phyloP scores from a whole-genome alignment of 2,113 vertebrate genomes.

The Donacobius atricapilla region DNA sequence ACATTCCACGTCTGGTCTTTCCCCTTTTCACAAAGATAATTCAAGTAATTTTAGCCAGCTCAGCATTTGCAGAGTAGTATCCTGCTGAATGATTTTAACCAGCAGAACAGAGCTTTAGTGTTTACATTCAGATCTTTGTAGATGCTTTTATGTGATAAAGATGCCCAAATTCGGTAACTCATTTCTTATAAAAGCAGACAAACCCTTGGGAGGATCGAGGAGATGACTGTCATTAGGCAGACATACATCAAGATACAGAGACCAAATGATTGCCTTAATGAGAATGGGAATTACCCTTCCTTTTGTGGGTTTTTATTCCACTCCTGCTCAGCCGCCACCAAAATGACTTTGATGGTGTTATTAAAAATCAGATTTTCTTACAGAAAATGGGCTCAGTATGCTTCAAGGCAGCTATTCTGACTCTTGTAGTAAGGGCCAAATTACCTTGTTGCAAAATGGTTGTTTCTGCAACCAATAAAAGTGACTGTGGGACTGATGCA shows the following conservation, averaged over 20 bases:
- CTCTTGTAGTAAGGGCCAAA: conserved; percentile 15
- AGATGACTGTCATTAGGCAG: background rate
- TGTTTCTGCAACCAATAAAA: conserved; percentile 11
- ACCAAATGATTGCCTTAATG: background rate
- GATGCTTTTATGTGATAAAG: background rate
- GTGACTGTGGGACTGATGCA: background rate
- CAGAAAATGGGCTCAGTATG: background rate
- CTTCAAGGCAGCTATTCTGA: background rate
- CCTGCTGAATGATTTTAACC: background rate
- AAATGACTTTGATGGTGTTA: background rate
- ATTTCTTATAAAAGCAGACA: background rate
- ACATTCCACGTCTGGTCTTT: background rate
- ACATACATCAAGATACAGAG: background rate
- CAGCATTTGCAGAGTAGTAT: background rate
- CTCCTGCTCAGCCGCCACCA: background rate
- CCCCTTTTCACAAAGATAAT: background rate
- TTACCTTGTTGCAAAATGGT: background rate
- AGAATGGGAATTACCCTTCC: background rate
- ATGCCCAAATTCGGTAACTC: background rate
- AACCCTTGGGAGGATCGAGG: background rate
- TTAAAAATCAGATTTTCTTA: background rate
- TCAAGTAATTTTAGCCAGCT: background rate
- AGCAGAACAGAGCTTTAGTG: background rate
- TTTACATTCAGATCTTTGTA: background rate
- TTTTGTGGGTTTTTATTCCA: background rate